Conservation (phyloP, 2,888 invertebrate genomes). For the Autographa pulchrina region DNA sequence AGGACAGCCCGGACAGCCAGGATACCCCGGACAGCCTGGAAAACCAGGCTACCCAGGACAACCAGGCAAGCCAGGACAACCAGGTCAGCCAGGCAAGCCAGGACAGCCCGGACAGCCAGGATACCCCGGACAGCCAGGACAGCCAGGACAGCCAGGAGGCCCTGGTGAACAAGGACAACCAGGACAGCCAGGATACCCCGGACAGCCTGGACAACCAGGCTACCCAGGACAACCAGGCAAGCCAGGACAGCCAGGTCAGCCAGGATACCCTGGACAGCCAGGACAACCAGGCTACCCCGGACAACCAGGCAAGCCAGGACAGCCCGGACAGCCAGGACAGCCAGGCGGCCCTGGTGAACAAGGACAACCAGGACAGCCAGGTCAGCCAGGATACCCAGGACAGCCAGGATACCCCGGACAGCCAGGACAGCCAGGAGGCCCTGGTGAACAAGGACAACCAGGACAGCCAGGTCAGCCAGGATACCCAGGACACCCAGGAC, state of each 20-base stretch:
- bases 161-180: slow-evolving; percentile 9
- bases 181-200: slow-evolving; percentile 8
- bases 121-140: slow-evolving; percentile 16
- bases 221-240: slow-evolving; percentile 14
- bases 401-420: no score
- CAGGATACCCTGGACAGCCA: slow-evolving; percentile 15
- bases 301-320: background rate
- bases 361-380: no score
- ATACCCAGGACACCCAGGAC: no score
- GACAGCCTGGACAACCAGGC: background rate
- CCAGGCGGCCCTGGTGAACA: no score
- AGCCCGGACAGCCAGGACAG: no score
- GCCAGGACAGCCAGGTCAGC: slow-evolving; percentile 13
- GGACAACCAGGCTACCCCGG: background rate
- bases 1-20: slow-evolving; percentile 49
- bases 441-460: no score
- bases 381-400: no score
- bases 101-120: no score
- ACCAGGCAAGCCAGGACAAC: slow-evolving; percentile 16
- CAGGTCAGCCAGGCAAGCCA: slow-evolving; percentile 15
- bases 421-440: no score
- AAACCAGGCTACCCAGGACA: slow-evolving; percentile 15
- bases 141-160: slow-evolving; percentile 1
- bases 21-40: slow-evolving; percentile 40
- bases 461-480: no score